A percentile compares a stretch with the other conserved stretches of the same genome.
Evolutionary conservation across 2,113 vertebrate genomes (phyloP).

Genomic region (Sturnira hondurensis): DNA sequence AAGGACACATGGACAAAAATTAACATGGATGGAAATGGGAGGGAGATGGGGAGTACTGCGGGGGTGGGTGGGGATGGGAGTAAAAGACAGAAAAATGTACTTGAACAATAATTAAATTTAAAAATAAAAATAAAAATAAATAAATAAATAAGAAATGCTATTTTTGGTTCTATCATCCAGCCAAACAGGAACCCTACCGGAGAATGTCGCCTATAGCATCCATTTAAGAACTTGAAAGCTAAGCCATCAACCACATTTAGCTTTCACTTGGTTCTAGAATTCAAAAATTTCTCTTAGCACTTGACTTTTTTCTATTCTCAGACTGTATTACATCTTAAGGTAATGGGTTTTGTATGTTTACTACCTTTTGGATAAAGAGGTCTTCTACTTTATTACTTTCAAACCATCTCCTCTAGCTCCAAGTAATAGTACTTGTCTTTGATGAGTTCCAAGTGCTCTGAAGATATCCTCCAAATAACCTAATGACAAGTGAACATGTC

Average conservation of each 20-base stretch:
- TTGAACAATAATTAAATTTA: too few relatives aligned
- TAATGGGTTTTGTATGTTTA: slow-evolving; percentile 26
- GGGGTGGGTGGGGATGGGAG: too few relatives aligned
- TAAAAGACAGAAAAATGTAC: too few relatives aligned
- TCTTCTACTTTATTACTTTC: slow-evolving; percentile 48
- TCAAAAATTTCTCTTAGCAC: background rate
- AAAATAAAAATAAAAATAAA: too few relatives aligned
- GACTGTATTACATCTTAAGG: background rate
- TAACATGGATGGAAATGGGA: too few relatives aligned
- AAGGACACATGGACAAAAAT: too few relatives aligned
- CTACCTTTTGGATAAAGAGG: background rate
- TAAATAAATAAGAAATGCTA: background rate
- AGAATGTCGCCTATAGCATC: background rate
- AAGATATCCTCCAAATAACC: background rate
- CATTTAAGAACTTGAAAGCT: background rate
- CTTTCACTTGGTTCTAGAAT: background rate
- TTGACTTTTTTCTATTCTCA: slow-evolving; percentile 33
- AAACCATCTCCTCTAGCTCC: background rate
- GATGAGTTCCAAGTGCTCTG: slow-evolving; percentile 21
- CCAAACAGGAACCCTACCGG: background rate
- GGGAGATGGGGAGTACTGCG: too few relatives aligned
- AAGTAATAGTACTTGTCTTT: slow-evolving; percentile 37
- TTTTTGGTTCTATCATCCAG: background rate
- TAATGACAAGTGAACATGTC: background rate
- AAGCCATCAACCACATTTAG: background rate